A percentile compares a stretch with the other conserved stretches of the same genome.
phyloP scores from a whole-genome alignment of 2,113 vertebrate species.

The Alligator mississippiensis region DNA sequence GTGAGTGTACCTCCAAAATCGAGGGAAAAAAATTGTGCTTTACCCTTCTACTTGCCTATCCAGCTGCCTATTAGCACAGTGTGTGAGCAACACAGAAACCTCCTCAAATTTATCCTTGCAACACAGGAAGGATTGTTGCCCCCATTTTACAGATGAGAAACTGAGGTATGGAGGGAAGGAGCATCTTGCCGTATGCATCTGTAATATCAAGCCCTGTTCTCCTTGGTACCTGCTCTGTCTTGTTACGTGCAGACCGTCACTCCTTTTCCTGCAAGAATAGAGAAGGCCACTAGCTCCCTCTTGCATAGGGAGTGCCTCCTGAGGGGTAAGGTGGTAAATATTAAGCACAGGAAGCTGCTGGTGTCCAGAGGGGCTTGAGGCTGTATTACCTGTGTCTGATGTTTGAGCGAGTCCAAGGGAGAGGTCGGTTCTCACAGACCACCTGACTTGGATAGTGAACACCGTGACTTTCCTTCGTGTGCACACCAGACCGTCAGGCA shows the following conservation, averaged over 20 bases:
- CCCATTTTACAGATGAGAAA: background rate
- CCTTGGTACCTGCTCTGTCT: background rate
- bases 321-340: background rate
- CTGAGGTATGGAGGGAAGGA: background rate
- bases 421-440: background rate
- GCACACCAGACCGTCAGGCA: too few relatives aligned
- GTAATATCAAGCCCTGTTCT: background rate
- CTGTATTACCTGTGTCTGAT: background rate
- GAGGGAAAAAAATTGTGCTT: too few relatives aligned
- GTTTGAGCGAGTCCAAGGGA: background rate
- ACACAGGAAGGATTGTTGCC: background rate
- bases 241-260: background rate
- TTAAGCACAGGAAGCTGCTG: background rate
- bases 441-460: background rate
- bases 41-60: background rate
- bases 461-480: background rate
- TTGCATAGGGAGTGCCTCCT: background rate
- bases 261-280: background rate
- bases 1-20: background rate
- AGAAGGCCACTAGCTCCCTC: background rate
- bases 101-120: background rate
- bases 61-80: background rate
- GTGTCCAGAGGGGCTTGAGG: background rate
- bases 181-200: background rate
- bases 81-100: background rate